A percentile compares a stretch with the other conserved stretches of the same genome.
These are phyloP conservation scores for Laspeyria flexula DNA, from an alignment of 2,888 invertebrate species.

Conservation along the genomic window DNA sequence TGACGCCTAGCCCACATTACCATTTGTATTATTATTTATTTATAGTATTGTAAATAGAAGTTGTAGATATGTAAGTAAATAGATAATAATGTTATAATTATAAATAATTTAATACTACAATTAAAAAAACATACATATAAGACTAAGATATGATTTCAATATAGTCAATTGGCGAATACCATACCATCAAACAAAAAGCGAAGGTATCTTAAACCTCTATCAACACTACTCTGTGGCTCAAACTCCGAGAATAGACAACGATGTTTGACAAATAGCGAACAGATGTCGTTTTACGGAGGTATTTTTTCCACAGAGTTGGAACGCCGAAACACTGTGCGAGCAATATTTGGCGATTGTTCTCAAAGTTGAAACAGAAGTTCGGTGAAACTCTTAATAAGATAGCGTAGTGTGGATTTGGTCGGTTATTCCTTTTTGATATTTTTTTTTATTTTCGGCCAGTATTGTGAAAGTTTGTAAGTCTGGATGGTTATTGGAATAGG, in stretches of 20 bases:
- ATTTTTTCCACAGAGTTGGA: conserved; percentile 43
- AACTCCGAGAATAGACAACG: conserved; percentile 75
- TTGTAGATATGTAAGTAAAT: too few species aligned
- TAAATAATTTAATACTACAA: too few species aligned
- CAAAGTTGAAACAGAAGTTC: conserved; percentile 41
- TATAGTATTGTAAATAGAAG: too few species aligned
- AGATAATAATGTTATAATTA: too few species aligned
- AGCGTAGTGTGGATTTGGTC: conserved; percentile 20
- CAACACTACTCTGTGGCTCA: conserved; percentile 10
- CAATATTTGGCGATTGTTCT: conserved; percentile 46
- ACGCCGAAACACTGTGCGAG: conserved; percentile 33
- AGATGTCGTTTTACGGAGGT: conserved; percentile 69
- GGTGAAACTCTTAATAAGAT: conserved; percentile 40
- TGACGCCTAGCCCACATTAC: too few species aligned
- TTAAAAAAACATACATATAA: too few species aligned
- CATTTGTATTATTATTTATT: too few species aligned
- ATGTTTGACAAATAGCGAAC: conserved; percentile 82
- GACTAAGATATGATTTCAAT: too few species aligned
- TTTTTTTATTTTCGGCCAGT: conserved; percentile 27
- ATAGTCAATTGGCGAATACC: too few species aligned
- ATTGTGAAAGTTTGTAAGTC: conserved; percentile 22
- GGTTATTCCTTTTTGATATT: conserved; percentile 20
- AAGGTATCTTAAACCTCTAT: neutral
- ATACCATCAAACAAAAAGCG: neutral
- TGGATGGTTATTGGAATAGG: neutral